Percentiles rank a stretch among this genome's conserved stretches.
These are phyloP conservation scores for Eilema depressum DNA, from an alignment of 2,888 invertebrate species.

Conservation along the genomic window DNA sequence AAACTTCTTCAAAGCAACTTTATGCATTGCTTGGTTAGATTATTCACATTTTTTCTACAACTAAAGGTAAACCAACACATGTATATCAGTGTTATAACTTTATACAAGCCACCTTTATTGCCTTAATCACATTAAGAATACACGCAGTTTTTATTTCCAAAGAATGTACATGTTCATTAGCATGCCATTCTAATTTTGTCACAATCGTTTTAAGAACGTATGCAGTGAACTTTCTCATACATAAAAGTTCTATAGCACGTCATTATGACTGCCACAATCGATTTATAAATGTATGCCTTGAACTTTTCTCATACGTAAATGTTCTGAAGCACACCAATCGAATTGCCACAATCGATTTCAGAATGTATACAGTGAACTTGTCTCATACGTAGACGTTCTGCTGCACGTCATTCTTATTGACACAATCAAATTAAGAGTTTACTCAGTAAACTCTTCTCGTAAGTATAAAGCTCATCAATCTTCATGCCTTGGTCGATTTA, in stretches of 20 bases:
- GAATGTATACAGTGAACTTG: neutral
- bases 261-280: neutral
- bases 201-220: neutral
- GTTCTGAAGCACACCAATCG: too few species aligned
- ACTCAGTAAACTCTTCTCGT: neutral
- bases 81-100: conserved; percentile 5
- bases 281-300: neutral
- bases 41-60: neutral
- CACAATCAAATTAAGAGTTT: neutral
- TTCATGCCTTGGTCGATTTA: too few species aligned
- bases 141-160: neutral
- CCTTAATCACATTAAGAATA: conserved; percentile 1
- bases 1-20: neutral
- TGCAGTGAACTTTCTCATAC: neutral
- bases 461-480: too few species aligned
- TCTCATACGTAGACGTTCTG: neutral
- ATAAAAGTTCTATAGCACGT: neutral
- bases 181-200: neutral
- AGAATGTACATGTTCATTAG: neutral
- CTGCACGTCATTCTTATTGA: neutral
- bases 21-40: neutral
- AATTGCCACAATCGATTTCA: neutral
- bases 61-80: conserved; percentile 9
- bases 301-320: neutral
- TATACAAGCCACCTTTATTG: conserved; percentile 2